These are phyloP conservation scores for Hyles lineata DNA, from an alignment of 2,888 invertebrate genomes.

Conservation along the genomic window DNA sequence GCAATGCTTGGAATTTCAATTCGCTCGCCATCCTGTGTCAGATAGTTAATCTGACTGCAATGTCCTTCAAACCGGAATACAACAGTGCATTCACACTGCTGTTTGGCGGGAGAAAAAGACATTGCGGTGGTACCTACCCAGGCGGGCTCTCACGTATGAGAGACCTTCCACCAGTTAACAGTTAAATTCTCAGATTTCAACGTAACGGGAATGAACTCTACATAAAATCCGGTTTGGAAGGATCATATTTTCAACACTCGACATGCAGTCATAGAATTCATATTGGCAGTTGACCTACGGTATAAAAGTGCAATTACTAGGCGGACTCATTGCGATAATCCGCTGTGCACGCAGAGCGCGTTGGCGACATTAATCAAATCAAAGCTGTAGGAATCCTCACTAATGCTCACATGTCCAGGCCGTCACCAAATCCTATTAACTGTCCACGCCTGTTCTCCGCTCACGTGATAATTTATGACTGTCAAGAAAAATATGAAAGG, in stretches of 20 bases:
- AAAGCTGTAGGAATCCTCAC: slow-evolving; percentile 65
- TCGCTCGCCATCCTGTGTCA: too few relatives aligned
- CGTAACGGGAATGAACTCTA: not conserved
- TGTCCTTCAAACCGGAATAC: too few relatives aligned
- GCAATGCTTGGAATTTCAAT: too few relatives aligned
- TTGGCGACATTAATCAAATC: slow-evolving; percentile 66
- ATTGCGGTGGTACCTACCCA: too few relatives aligned
- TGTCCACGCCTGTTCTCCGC: not conserved
- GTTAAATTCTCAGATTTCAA: not conserved
- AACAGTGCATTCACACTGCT: too few relatives aligned
- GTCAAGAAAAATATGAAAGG: not conserved
- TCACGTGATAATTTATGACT: not conserved
- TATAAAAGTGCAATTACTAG: not conserved
- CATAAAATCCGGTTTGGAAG: not conserved
- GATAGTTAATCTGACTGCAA: too few relatives aligned
- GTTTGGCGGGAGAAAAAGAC: too few relatives aligned
- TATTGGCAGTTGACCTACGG: too few relatives aligned
- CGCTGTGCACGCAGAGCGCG: slow-evolving; percentile 35
- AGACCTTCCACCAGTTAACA: too few relatives aligned
- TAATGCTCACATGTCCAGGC: slow-evolving; percentile 55
- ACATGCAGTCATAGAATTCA: too few relatives aligned
- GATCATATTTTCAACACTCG: too few relatives aligned
- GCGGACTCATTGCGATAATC: slow-evolving; percentile 30
- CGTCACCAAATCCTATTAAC: slow-evolving; percentile 67
- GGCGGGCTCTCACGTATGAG: too few relatives aligned